These are phyloP conservation scores for Hydrozoanthus gracilis DNA, from an alignment of 92 coral and sea anemone genomes.

Conservation along the genomic window DNA sequence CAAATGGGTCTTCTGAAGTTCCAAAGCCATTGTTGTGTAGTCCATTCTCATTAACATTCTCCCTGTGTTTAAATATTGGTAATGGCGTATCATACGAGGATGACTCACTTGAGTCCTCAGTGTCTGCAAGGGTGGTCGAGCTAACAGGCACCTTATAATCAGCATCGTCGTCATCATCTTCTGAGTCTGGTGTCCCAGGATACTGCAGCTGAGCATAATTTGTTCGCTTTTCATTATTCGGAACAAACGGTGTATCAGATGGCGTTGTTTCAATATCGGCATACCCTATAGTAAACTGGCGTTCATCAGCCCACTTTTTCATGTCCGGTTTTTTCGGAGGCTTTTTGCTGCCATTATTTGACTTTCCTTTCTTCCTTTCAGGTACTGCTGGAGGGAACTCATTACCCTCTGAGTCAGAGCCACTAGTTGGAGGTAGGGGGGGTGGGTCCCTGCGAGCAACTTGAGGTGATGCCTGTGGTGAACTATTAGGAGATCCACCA, in stretches of 20 bases:
- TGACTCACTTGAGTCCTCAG: conserved; percentile 45
- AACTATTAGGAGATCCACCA: conserved; percentile 75
- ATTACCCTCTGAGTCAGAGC: conserved; percentile 72
- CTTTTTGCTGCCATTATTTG: conserved; percentile 23
- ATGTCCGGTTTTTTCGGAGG: conserved; percentile 49
- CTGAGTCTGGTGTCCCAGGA: conserved; percentile 58
- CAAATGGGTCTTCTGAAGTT: conserved; percentile 81
- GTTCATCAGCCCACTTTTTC: conserved; percentile 50
- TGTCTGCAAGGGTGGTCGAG: conserved; percentile 48
- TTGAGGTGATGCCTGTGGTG: conserved; percentile 87
- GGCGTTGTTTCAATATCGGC: conserved; percentile 64
- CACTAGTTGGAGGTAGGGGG: conserved; percentile 75
- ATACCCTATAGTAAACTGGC: conserved; percentile 56
- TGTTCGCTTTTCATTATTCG: conserved; percentile 49
- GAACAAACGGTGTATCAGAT: conserved; percentile 24
- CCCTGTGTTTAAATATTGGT: conserved; percentile 65
- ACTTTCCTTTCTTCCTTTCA: conserved; percentile 75
- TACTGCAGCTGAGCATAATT: conserved; percentile 86
- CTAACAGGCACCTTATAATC: conserved; percentile 14
- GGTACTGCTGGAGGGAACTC: conserved; percentile 92
- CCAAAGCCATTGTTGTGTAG: conserved; percentile 48
- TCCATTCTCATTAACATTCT: conserved; percentile 66
- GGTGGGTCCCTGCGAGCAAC: conserved; percentile 77
- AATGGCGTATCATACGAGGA: conserved; percentile 82
- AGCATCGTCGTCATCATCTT: conserved; percentile 43